phyloP scores from a whole-genome alignment of 1,140 invertebrate genomes.

The Hylyphantes graminicola region DNA sequence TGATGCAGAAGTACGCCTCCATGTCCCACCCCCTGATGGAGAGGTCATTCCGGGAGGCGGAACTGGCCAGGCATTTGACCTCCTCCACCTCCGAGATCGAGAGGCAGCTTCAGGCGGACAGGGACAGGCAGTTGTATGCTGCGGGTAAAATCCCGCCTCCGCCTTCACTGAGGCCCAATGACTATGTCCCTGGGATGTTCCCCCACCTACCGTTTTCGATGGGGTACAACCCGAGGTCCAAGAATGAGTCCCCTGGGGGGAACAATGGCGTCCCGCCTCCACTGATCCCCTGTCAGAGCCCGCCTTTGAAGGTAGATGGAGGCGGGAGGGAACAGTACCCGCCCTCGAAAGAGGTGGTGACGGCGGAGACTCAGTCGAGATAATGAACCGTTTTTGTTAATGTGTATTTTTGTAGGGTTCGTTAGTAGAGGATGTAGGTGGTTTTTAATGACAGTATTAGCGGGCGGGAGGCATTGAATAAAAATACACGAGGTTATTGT shows the following conservation, averaged over 20 bases:
- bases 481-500: constrained; percentile 10
- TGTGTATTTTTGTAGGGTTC: constrained; percentile 33
- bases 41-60: constrained; percentile 17
- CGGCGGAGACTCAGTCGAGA: constrained; percentile 50
- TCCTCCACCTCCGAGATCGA: constrained; percentile 33
- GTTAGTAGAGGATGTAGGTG: constrained; percentile 22
- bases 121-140: constrained; percentile 39
- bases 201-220: constrained; percentile 30
- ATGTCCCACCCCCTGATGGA: constrained; percentile 32
- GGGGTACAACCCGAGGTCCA: constrained; percentile 38
- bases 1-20: constrained; percentile 56
- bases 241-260: constrained; percentile 36
- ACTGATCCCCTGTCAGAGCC: constrained; percentile 35
- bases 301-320: constrained; percentile 29
- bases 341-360: constrained; percentile 18
- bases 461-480: constrained; percentile 15
- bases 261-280: constrained; percentile 45
- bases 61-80: constrained; percentile 35
- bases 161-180: constrained; percentile 30
- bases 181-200: constrained; percentile 40
- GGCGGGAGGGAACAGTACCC: constrained; percentile 28
- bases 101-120: constrained; percentile 42
- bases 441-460: constrained; percentile 57
- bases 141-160: constrained; percentile 41
- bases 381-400: constrained; percentile 28